Evolutionary conservation across 2,113 vertebrate genomes (phyloP).

Genomic region (Penelope pileata): DNA sequence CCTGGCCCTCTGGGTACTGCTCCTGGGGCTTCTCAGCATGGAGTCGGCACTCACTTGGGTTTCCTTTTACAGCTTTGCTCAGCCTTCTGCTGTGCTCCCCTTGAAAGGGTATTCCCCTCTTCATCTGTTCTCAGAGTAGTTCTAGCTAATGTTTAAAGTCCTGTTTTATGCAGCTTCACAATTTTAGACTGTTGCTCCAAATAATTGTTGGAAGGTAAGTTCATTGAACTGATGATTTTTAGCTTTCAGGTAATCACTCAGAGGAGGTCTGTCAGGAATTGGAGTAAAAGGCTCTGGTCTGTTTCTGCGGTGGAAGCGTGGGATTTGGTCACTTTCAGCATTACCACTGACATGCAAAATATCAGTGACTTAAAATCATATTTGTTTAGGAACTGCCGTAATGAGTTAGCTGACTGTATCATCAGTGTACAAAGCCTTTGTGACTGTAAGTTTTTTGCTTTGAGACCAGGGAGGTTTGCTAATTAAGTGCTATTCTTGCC

Average conservation of each 20-base stretch:
- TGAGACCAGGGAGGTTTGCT: neutral
- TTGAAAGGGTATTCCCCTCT: neutral
- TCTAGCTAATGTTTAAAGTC: neutral
- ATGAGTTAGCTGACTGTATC: neutral
- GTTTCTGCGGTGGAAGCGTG: neutral
- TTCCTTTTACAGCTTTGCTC: neutral
- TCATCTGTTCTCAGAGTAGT: neutral
- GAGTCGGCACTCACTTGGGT: neutral
- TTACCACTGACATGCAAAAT: neutral
- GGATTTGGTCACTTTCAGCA: neutral
- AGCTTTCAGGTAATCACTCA: neutral
- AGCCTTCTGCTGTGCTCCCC: neutral
- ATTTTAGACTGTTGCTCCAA: neutral
- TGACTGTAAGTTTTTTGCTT: neutral
- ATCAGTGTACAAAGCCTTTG: neutral
- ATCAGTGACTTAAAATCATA: neutral
- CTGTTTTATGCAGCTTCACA: neutral
- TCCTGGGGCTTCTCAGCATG: neutral
- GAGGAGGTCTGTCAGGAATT: neutral
- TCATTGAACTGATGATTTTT: neutral
- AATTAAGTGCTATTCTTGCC: slow-evolving; percentile 45
- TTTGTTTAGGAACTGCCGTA: neutral
- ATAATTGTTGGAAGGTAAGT: neutral
- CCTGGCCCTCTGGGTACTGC: neutral
- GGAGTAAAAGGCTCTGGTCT: neutral